Evolutionary conservation across 1,140 invertebrate genomes (phyloP), one percentile per base, ranked within the genome.

Genomic region (Carposina sasakii): DNA sequence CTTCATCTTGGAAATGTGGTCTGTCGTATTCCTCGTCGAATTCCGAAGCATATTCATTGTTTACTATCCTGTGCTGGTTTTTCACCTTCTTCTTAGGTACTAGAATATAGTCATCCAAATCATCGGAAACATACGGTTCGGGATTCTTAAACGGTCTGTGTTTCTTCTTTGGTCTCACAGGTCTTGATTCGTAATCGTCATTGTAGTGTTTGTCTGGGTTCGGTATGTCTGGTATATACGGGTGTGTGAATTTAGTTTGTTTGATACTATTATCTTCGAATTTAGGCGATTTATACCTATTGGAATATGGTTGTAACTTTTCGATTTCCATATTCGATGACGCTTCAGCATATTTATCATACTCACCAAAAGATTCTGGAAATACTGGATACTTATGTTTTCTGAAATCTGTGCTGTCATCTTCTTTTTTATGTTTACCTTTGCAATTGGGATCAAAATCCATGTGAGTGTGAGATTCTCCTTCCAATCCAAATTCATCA

Each of bases 61-160:
- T 73, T 15, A 53, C 42, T 17, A 56, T 34, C 39, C 67, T 73
- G 6, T 51, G 56, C 1, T 75, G 76, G 47, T 68, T 75, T 43
- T 75, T 83, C 21, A 61, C 54, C 52, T 83, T 83, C 54, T 71
- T 81, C 45, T 83, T 83, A 17, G 76, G 79, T 13, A 79, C 76
- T 37, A 79, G 58, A 48, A 77, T 59, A 48, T 78, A 79, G 48
- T 83, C 77, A 52, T 74, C 73, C 22, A 73, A 45, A 40, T 82
- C 64, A 21, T 78, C 75, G 30, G 33, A 53, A 17, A 54, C 33
- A 19, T 67, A 65, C 26, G 52, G 41, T 42, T 77, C 70, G 17
- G 64, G 62, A 17, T 59, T 62, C 34, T 75, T 83, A 24, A 65
- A 52, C 6, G 72, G 76, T 15, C 68, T 81, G 40, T 57, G 44